Evolutionary conservation across 2,888 invertebrate genomes (phyloP).

Genomic region (Mactromeris polynyma): DNA sequence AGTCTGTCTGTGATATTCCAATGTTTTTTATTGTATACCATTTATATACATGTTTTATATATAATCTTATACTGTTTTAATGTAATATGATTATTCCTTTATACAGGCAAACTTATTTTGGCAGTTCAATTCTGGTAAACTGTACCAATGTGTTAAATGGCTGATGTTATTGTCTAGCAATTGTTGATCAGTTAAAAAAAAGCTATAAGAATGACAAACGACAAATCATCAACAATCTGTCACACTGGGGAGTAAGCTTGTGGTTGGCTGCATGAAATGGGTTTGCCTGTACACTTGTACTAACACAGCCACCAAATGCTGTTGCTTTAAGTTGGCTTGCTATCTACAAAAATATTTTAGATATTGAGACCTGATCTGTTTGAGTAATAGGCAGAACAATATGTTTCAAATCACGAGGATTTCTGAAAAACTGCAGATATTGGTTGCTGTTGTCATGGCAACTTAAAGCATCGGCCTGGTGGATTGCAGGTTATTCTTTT

Average conservation of each 20-base stretch:
- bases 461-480: neutral
- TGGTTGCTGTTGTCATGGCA: neutral
- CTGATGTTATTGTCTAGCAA: no score
- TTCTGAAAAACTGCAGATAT: no score
- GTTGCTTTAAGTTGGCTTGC: neutral
- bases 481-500: neutral
- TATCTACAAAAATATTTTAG: neutral
- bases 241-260: neutral
- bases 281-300: neutral
- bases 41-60: neutral
- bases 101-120: neutral
- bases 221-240: no score
- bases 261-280: neutral
- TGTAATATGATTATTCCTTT: neutral
- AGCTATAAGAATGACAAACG: no score
- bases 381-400: no score
- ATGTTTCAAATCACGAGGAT: no score
- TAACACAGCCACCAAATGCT: neutral
- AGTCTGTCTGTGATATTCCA: constrained; percentile 26
- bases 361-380: no score
- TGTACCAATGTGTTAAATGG: no score
- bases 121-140: no score
- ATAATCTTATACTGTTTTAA: neutral
- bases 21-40: constrained; percentile 22
- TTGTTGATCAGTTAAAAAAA: no score